Evolutionary conservation across 37 sponge, comb jelly and placozoan species (phyloP).

Genomic region (Bolinopsis microptera): DNA sequence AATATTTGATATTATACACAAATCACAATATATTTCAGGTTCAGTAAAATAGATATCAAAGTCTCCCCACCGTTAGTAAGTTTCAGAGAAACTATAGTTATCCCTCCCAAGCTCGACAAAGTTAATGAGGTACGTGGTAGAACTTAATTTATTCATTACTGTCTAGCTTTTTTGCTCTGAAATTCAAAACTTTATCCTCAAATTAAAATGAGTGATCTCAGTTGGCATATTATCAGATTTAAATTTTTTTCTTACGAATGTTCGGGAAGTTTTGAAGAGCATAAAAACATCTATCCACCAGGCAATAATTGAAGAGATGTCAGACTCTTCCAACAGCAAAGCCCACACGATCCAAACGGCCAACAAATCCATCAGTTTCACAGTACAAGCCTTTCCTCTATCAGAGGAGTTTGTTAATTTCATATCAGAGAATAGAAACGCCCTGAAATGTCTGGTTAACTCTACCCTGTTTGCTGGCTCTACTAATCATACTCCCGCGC

Average conservation of each 20-base stretch:
- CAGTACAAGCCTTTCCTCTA: slow-evolving; percentile 38
- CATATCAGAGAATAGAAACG: slow-evolving; percentile 30
- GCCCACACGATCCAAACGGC: slow-evolving; percentile 5
- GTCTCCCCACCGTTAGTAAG: slow-evolving; percentile 92
- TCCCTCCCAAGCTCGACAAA: slow-evolving; percentile 81
- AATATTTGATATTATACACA: too few relatives aligned
- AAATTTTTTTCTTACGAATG: too few relatives aligned
- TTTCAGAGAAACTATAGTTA: slow-evolving; percentile 89
- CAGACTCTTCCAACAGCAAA: background rate
- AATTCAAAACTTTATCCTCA: too few relatives aligned
- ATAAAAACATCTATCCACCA: too few relatives aligned
- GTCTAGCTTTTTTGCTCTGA: too few relatives aligned
- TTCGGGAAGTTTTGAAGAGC: too few relatives aligned
- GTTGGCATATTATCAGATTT: too few relatives aligned
- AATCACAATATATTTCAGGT: background rate
- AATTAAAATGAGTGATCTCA: too few relatives aligned
- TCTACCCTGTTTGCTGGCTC: slow-evolving; percentile 40
- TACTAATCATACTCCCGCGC: slow-evolving; percentile 45
- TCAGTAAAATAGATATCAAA: slow-evolving; percentile 73
- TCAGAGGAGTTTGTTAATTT: slow-evolving; percentile 41
- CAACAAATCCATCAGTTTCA: slow-evolving; percentile 7
- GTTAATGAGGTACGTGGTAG: slow-evolving; percentile 78
- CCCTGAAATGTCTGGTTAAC: slow-evolving; percentile 63
- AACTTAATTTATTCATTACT: background rate
- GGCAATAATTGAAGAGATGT: slow-evolving; percentile 22